phyloP scores from a whole-genome alignment of 2,113 vertebrate species.

The Stictonetta naevosa region DNA sequence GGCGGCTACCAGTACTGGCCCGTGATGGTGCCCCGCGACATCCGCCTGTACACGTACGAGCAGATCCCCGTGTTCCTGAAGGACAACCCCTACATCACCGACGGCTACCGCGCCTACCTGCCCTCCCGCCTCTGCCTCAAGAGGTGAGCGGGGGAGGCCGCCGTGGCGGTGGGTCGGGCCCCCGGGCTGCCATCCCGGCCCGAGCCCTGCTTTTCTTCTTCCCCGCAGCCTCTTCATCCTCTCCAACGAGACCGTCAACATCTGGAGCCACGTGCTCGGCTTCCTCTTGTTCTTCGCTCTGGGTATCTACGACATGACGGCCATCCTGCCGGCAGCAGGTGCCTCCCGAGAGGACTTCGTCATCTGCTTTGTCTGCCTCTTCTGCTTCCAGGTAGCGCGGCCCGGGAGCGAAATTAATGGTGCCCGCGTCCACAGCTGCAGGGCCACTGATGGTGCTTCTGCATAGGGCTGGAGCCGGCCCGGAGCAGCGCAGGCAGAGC shows the following conservation, averaged over 20 bases:
- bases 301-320: constrained; percentile 90
- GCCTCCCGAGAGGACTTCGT: constrained; percentile 93
- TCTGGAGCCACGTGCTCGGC: constrained; percentile 94
- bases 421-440: no score
- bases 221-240: constrained; percentile 89
- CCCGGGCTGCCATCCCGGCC: no score
- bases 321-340: constrained; percentile 84
- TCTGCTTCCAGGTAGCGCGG: constrained; percentile 88
- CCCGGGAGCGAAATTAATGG: background rate
- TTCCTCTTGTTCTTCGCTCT: constrained; percentile 91
- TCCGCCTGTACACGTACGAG: constrained; percentile 93
- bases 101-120: constrained; percentile 94
- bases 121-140: constrained; percentile 92
- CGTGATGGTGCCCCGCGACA: constrained; percentile 90
- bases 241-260: constrained; percentile 94
- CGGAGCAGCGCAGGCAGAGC: accelerated
- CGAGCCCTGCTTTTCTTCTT: no score
- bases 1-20: constrained; percentile 96
- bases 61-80: constrained; percentile 91
- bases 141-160: constrained; percentile 77
- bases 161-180: accelerated
- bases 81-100: constrained; percentile 96
- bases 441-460: accelerated
- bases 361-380: constrained; percentile 91
- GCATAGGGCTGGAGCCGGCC: background rate